These are phyloP conservation scores for Elaphurus davidianus DNA, from an alignment of 2,113 vertebrate species.

Conservation along the genomic window DNA sequence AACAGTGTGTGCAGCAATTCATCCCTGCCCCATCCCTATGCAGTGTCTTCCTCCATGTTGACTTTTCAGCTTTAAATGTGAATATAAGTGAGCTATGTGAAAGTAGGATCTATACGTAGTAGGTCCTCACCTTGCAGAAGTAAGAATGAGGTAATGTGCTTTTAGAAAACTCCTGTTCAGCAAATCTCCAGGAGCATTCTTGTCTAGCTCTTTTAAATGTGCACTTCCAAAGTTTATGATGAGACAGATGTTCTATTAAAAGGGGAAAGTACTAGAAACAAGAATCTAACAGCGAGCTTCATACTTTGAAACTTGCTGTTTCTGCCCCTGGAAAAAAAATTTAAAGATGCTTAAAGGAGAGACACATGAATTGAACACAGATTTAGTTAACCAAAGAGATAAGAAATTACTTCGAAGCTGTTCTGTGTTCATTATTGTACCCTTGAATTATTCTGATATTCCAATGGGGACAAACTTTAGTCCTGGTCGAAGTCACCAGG, in stretches of 20 bases:
- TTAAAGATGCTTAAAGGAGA: background rate
- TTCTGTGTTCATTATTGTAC: background rate
- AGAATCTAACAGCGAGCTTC: background rate
- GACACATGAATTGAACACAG: background rate
- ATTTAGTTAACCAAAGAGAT: background rate
- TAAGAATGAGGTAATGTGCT: background rate
- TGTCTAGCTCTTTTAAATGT: background rate
- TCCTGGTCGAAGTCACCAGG: background rate
- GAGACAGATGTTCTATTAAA: slow-evolving; percentile 16
- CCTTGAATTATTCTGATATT: background rate
- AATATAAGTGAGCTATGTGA: background rate
- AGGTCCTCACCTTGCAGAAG: background rate
- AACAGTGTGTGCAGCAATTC: background rate
- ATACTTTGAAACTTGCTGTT: background rate
- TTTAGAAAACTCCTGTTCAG: background rate
- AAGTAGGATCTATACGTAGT: background rate
- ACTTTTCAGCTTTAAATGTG: background rate
- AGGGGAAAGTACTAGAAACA: background rate
- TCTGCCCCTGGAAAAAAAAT: background rate
- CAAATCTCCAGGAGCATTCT: background rate
- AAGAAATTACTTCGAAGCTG: background rate
- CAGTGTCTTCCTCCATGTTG: background rate
- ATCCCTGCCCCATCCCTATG: background rate
- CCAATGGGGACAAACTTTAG: background rate
- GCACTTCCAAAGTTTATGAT: slow-evolving; percentile 15